phyloP scores from a whole-genome alignment of 2,888 invertebrate genomes.

The Drosophila cognata region DNA sequence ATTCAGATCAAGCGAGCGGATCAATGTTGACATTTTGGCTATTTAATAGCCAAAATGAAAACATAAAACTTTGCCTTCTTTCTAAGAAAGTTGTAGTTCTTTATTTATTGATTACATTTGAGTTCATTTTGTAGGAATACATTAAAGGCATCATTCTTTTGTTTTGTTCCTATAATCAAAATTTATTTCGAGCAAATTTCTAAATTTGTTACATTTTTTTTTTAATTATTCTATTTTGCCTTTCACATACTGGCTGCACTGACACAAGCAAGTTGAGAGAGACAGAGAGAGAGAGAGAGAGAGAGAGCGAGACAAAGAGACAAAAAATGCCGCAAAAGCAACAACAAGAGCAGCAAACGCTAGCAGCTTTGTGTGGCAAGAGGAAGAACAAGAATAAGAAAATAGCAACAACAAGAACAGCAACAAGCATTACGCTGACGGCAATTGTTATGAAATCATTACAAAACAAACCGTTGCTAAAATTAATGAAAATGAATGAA shows the following conservation, averaged over 20 bases:
- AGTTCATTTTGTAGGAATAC: background rate
- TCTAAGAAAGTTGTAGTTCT: background rate
- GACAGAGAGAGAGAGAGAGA: conserved; percentile 15
- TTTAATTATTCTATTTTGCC: background rate
- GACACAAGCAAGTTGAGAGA: background rate
- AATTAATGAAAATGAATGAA: conserved; percentile 11
- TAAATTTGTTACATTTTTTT: background rate
- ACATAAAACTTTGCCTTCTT: background rate
- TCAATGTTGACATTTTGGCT: conserved; percentile 7
- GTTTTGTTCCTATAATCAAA: background rate
- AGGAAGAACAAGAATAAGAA: conserved; percentile 13
- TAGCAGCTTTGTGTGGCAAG: conserved; percentile 37
- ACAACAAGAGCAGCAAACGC: conserved; percentile 34
- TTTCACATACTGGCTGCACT: conserved; percentile 1
- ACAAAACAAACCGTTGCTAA: conserved; percentile 71
- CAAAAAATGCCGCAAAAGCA: conserved; percentile 28
- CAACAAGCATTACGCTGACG: conserved; percentile 60
- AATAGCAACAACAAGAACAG: conserved; percentile 28
- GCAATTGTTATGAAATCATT: conserved; percentile 80
- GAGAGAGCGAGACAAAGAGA: conserved; percentile 1
- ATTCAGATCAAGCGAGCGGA: conserved; percentile 11
- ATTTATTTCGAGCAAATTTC: background rate
- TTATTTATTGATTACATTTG: background rate
- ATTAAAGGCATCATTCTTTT: background rate
- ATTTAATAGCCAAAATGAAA: background rate